A percentile compares a stretch with the other conserved stretches of the same genome.
These are phyloP conservation scores for Tipula unca DNA, from an alignment of 2,888 invertebrate genomes.

Conservation along the genomic window DNA sequence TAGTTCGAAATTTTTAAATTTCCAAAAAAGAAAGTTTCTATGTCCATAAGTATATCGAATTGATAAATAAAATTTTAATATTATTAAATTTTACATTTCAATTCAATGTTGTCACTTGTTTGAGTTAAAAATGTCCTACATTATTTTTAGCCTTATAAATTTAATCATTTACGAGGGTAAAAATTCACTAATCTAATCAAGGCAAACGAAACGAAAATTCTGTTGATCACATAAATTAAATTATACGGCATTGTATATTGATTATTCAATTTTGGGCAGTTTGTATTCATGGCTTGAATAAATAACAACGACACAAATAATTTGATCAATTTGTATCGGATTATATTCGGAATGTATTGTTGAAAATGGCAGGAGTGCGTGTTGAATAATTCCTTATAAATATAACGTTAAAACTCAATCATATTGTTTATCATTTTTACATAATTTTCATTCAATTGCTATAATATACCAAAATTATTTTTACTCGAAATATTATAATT, in stretches of 20 bases:
- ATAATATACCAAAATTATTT: background rate
- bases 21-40: too few species aligned
- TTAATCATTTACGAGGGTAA: background rate
- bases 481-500: background rate
- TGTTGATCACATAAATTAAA: background rate
- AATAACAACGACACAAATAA: background rate
- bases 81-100: background rate
- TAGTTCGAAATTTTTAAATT: background rate
- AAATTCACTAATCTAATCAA: background rate
- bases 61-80: background rate
- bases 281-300: background rate
- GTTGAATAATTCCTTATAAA: background rate
- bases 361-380: background rate
- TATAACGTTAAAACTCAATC: background rate
- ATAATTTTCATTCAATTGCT: background rate
- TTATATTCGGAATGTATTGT: background rate
- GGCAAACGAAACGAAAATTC: background rate
- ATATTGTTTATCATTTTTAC: background rate
- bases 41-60: too few species aligned
- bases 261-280: background rate
- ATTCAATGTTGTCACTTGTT: background rate
- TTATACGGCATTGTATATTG: background rate
- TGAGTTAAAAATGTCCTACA: background rate
- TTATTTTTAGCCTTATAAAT: background rate
- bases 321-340: background rate